Evolutionary conservation across 2,888 invertebrate species (phyloP).

Genomic region (Acleris holmiana): DNA sequence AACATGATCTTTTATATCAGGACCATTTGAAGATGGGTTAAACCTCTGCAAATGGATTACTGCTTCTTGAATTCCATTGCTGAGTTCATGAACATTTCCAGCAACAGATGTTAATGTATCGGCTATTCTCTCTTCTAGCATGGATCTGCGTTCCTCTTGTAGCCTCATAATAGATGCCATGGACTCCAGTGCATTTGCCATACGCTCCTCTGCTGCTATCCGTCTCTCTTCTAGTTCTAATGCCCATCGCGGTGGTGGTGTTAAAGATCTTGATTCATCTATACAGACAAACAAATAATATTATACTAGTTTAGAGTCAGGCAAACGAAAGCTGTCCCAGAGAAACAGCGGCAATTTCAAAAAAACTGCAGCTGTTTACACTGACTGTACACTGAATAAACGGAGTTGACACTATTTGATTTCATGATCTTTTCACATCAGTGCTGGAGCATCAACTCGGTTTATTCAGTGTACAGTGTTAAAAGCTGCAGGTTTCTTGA

Average conservation of each 20-base stretch:
- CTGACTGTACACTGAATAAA: too few relatives aligned
- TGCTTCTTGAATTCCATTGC: conserved; percentile 63
- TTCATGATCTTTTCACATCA: too few relatives aligned
- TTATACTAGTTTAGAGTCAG: too few relatives aligned
- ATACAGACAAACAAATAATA: conserved; percentile 40
- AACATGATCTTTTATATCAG: conserved; percentile 57
- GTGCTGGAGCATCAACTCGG: too few relatives aligned
- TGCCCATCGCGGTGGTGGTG: conserved; percentile 74
- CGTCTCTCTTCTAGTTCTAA: conserved; percentile 69
- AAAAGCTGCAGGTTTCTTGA: too few relatives aligned
- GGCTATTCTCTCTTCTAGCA: conserved; percentile 62
- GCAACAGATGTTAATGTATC: conserved; percentile 64
- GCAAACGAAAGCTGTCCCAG: too few relatives aligned
- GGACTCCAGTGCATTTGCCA: conserved; percentile 67
- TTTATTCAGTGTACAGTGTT: too few relatives aligned
- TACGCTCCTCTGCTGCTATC: conserved; percentile 69
- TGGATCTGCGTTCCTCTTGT: conserved; percentile 62
- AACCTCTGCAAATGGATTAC: conserved; percentile 57
- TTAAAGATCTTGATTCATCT: conserved; percentile 52
- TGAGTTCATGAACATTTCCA: conserved; percentile 67
- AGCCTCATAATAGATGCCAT: conserved; percentile 61
- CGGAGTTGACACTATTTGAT: too few relatives aligned
- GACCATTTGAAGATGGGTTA: conserved; percentile 53
- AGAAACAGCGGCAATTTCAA: too few relatives aligned
- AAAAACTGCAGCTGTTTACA: too few relatives aligned